These are phyloP conservation scores for Ciconia boyciana DNA, from an alignment of 2,113 vertebrate genomes.

Conservation along the genomic window DNA sequence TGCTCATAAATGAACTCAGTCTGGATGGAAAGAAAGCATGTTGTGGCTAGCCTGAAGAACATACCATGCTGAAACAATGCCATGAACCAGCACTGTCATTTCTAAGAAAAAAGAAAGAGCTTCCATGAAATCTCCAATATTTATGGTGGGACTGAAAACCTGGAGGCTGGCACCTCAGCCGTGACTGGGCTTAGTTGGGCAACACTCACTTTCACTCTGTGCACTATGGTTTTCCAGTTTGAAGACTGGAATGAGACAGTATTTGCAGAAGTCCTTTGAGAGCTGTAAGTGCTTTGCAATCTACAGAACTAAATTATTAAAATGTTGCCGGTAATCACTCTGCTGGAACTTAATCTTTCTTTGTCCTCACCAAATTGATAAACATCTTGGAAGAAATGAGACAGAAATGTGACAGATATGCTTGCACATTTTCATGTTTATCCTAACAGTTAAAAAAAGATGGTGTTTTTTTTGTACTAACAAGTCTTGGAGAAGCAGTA, in stretches of 20 bases:
- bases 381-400: not conserved
- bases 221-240: not conserved
- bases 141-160: not conserved
- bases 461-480: not conserved
- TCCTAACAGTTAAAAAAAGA: not conserved
- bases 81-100: not conserved
- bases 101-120: not conserved
- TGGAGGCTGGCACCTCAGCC: not conserved
- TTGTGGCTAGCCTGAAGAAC: not conserved
- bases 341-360: not conserved
- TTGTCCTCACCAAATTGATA: not conserved
- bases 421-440: not conserved
- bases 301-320: conserved; percentile 4
- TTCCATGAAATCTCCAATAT: not conserved
- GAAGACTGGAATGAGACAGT: not conserved
- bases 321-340: not conserved
- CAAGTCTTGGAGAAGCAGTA: not conserved
- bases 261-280: not conserved
- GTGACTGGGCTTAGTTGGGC: not conserved
- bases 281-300: not conserved
- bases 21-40: not conserved
- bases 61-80: not conserved
- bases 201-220: not conserved
- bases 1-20: not conserved
- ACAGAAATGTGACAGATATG: not conserved